Base-by-base conservation (phyloP, 1,140 invertebrate species). In the Drosophila orosa region DNA sequence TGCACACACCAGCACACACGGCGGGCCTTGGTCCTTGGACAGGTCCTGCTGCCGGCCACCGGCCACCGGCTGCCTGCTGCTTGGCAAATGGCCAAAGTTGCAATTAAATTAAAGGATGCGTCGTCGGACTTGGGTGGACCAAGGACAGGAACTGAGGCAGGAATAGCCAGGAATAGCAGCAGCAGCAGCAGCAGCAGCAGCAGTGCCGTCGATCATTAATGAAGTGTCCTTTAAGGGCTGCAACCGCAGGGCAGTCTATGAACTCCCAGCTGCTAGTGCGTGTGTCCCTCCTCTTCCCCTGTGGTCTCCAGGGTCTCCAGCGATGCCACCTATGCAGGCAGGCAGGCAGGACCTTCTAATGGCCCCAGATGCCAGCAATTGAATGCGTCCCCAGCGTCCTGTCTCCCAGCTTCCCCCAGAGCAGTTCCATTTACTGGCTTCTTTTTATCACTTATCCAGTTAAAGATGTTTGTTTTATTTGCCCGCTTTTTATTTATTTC, bases 391-490 rank as follows among this genome's bases (percentile, higher is more conserved):
- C 48, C 61, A 24, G 22, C 12, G 56, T 78, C 69, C 56, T 39
- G 37, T 39, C 55, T 45, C 13, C 5, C 7, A n/a, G 7, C 44
- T n/a, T 1, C 19, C 22, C 13, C 44, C 44, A n/a, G n/a, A 25
- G 44, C 15, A 19, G 40, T 75, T 74, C 74, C 73, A 85, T 85
- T 87, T 82, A 80, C 78, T 82, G 60, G 63, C 83, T 82, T 67
- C 57, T 76, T 78, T 87, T 42, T 69, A 71, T 73, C 69, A 74
- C 83, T 79, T 86, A 86, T 76, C 71, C 73, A 44, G 74, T 61
- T 79, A 79, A 85, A 74, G 72, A 85, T 74, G 80, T 81, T 86
- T 81, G 75, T 82, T 86, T 74, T 68, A 56, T 79, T 69, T 74
- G 75, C 61, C 10, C n/a, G 27, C 29, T 63, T 33, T 25, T 57